Evolutionary conservation across 92 coral and sea anemone species (phyloP).

Genomic region (Siderastrea siderea): DNA sequence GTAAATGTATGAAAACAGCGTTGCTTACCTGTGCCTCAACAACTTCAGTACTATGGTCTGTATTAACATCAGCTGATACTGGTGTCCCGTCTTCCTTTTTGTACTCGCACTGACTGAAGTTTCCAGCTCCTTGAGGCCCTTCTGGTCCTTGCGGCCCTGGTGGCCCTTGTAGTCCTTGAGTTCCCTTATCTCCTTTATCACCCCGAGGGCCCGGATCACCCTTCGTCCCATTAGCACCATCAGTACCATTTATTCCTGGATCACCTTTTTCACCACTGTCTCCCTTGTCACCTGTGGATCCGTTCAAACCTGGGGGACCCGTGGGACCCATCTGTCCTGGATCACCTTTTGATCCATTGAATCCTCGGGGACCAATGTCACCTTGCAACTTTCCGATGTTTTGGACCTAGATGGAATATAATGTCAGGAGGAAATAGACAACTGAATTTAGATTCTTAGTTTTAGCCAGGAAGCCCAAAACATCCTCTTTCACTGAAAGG

Average conservation of each 20-base stretch:
- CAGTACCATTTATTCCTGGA: background rate
- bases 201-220: constrained; percentile 36
- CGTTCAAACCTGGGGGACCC: constrained; percentile 6
- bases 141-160: constrained; percentile 12
- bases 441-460: background rate
- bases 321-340: background rate
- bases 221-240: background rate
- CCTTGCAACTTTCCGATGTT: constrained; percentile 37
- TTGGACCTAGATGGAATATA: constrained; percentile 9
- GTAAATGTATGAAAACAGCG: background rate
- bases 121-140: constrained; percentile 55
- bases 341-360: constrained; percentile 46
- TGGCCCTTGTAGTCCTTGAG: background rate
- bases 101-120: constrained; percentile 39
- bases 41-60: fast-evolving
- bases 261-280: constrained; percentile 23
- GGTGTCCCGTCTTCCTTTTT: background rate
- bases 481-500: background rate
- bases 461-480: background rate
- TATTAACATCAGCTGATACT: background rate
- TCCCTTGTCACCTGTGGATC: constrained; percentile 29
- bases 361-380: constrained; percentile 24
- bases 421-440: background rate
- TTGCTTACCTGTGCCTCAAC: background rate
- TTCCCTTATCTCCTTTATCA: constrained; percentile 5